Conservation (phyloP, 2,888 invertebrate genomes). For the Clunio marinus region DNA sequence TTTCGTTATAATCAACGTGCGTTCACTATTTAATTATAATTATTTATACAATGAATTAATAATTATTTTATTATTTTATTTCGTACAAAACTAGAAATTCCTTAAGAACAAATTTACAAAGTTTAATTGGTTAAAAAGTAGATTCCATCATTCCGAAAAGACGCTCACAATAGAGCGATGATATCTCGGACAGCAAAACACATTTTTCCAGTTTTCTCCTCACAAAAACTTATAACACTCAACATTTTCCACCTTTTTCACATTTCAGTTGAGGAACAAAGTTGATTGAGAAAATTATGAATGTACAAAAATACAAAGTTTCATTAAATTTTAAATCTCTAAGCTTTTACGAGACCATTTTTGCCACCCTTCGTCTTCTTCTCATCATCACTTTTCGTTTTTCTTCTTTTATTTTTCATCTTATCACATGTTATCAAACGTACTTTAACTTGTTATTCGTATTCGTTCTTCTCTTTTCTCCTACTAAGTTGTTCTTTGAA, state of each 20-base stretch:
- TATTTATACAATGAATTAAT: neutral
- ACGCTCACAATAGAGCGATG: neutral
- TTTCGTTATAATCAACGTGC: too few relatives aligned
- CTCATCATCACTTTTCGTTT: neutral
- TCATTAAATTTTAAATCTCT: too few relatives aligned
- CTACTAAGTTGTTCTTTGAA: too few relatives aligned
- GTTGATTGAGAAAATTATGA: too few relatives aligned
- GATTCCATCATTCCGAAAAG: neutral
- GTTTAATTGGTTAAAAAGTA: neutral
- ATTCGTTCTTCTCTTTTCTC: neutral
- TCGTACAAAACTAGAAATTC: conserved; percentile 23
- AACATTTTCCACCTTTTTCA: neutral
- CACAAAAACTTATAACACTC: neutral
- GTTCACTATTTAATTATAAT: neutral
- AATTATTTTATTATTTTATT: neutral
- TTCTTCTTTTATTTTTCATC: neutral
- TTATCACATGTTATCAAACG: neutral
- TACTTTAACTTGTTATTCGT: neutral
- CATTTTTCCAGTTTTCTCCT: neutral
- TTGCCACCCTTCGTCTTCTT: neutral
- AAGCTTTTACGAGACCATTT: too few relatives aligned
- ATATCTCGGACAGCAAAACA: neutral
- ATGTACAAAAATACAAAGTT: too few relatives aligned
- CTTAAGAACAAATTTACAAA: conserved; percentile 12
- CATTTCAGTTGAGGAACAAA: neutral